These are phyloP conservation scores for Romanogobio albipinnatus DNA, from an alignment of 2,113 vertebrate genomes.

Conservation along the genomic window DNA sequence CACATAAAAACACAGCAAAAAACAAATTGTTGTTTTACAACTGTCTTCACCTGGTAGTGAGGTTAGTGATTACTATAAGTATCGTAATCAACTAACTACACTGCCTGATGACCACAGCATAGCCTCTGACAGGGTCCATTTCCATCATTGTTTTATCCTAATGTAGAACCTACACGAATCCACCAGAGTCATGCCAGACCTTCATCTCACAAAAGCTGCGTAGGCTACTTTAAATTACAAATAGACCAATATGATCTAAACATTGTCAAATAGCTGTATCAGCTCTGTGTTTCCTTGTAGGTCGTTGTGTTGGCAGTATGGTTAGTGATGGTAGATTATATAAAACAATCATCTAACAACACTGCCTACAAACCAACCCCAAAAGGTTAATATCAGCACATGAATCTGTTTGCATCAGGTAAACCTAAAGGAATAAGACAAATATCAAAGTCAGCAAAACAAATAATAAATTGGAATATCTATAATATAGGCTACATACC, in stretches of 20 bases:
- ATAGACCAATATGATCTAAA: background rate
- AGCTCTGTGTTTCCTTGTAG: slow-evolving; percentile 58
- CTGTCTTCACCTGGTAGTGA: slow-evolving; percentile 84
- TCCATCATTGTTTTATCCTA: background rate
- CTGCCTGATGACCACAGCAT: slow-evolving; percentile 85
- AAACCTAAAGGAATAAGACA: background rate
- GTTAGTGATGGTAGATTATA: slow-evolving; percentile 82
- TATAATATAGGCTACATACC: background rate
- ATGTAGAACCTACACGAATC: background rate
- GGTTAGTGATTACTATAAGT: slow-evolving; percentile 85
- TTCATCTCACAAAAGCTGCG: background rate
- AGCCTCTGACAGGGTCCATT: background rate
- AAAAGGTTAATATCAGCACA: slow-evolving; percentile 1
- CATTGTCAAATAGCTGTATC: background rate
- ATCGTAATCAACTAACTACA: slow-evolving; percentile 91
- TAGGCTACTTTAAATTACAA: background rate
- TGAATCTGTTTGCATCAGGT: background rate
- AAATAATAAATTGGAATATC: too few relatives aligned
- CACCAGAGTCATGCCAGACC: background rate
- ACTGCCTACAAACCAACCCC: slow-evolving; percentile 90
- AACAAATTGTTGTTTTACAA: background rate
- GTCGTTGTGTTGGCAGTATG: slow-evolving; percentile 87
- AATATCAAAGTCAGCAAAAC: background rate
- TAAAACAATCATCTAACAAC: slow-evolving; percentile 88
- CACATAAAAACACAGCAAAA: background rate